These are phyloP conservation scores for Harmothoe impar DNA, from an alignment of 2,888 invertebrate genomes.

Conservation along the genomic window DNA sequence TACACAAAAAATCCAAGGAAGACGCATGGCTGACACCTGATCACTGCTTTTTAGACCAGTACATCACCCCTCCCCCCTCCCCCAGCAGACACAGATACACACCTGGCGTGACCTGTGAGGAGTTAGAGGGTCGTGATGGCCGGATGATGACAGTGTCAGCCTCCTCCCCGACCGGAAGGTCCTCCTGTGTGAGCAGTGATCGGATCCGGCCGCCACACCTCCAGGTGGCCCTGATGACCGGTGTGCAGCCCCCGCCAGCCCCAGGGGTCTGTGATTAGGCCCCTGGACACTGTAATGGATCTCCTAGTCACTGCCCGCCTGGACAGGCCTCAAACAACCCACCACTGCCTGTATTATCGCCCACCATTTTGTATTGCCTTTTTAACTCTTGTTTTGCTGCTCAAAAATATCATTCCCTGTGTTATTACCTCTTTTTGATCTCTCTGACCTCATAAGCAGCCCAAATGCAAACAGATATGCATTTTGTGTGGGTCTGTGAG, in stretches of 20 bases:
- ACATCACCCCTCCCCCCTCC: background rate
- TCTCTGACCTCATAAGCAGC: no score
- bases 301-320: conserved; percentile 7
- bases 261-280: conserved; percentile 29
- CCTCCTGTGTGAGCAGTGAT: conserved; percentile 44
- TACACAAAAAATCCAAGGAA: no score
- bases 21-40: background rate
- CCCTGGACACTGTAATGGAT: conserved; percentile 56
- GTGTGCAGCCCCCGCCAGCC: conserved; percentile 15
- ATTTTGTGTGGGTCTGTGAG: no score
- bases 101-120: conserved; percentile 15
- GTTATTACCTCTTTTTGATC: no score
- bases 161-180: background rate
- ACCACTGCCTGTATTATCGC: background rate
- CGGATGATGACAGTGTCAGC: conserved; percentile 26
- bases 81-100: conserved; percentile 7
- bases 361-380: background rate
- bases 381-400: background rate
- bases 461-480: no score
- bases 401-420: background rate
- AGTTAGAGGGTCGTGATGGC: background rate
- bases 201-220: conserved; percentile 36
- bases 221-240: conserved; percentile 41
- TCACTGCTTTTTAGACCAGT: background rate
- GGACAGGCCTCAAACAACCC: background rate